These are phyloP conservation scores for Apotomis capreana DNA, from an alignment of 2,888 invertebrate genomes.

Conservation along the genomic window DNA sequence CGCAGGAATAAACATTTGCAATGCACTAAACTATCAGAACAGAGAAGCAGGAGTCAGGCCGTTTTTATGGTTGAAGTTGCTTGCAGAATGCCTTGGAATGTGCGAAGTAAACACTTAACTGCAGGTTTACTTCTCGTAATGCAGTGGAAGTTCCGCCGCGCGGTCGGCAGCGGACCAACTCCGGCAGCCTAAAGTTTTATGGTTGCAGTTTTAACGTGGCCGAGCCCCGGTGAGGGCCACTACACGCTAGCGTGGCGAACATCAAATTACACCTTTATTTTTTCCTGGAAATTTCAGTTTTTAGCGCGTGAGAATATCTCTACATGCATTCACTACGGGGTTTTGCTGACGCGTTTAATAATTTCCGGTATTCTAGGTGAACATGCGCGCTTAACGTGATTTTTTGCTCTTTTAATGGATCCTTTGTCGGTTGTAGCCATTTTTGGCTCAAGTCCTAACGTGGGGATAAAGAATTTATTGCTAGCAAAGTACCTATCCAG, in stretches of 20 bases:
- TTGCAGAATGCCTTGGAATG: constrained; percentile 71
- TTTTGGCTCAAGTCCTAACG: constrained; percentile 35
- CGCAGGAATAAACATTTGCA: constrained; percentile 51
- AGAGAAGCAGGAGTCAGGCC: constrained; percentile 59
- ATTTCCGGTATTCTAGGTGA: constrained; percentile 29
- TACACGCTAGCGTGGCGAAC: constrained; percentile 46
- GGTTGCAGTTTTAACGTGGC: constrained; percentile 71
- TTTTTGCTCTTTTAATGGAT: constrained; percentile 25
- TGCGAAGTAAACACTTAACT: constrained; percentile 80
- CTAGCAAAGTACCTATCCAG: constrained; percentile 6
- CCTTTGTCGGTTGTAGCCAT: constrained; percentile 18
- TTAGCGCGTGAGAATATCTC: constrained; percentile 32
- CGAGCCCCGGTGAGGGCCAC: constrained; percentile 56
- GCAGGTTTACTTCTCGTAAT: constrained; percentile 78
- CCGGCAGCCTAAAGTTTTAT: constrained; percentile 64
- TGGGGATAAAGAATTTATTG: constrained; percentile 24
- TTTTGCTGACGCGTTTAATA: constrained; percentile 34
- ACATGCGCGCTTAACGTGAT: constrained; percentile 10
- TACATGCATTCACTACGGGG: constrained; percentile 28
- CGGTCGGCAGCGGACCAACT: constrained; percentile 67
- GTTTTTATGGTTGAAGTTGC: constrained; percentile 70
- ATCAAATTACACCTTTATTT: constrained; percentile 53
- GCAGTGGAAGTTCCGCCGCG: constrained; percentile 72
- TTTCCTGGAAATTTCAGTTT: constrained; percentile 48
- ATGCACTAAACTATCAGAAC: constrained; percentile 44